phyloP scores from a whole-genome alignment of 2,797 vertebrate genomes.

The Borostomias antarcticus region DNA sequence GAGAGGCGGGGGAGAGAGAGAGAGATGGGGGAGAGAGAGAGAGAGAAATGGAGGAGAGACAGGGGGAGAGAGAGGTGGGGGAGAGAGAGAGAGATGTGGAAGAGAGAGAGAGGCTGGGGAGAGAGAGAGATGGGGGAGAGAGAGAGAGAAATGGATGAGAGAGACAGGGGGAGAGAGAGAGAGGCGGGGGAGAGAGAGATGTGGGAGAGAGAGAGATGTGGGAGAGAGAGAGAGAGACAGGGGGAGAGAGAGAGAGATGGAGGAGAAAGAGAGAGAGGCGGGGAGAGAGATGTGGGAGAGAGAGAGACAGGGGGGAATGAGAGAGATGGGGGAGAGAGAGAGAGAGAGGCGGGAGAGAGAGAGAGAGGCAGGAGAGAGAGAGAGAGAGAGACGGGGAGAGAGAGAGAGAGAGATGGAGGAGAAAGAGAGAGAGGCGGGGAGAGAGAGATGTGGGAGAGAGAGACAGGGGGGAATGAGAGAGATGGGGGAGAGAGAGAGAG shows the following conservation, averaged over 20 bases:
- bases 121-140: too few relatives aligned
- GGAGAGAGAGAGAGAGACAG: too few relatives aligned
- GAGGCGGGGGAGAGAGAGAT: too few relatives aligned
- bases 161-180: too few relatives aligned
- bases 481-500: constrained; percentile 46
- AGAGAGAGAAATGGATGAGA: too few relatives aligned
- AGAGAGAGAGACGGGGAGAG: constrained; percentile 7
- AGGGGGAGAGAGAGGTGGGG: too few relatives aligned
- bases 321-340: constrained; percentile 9
- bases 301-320: background rate
- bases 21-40: too few relatives aligned
- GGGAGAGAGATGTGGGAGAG: background rate
- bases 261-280: background rate
- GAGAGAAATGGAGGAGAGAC: too few relatives aligned
- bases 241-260: background rate
- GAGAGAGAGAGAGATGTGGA: too few relatives aligned
- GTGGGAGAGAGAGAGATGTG: too few relatives aligned
- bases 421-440: constrained; percentile 48
- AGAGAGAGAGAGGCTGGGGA: too few relatives aligned
- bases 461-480: background rate
- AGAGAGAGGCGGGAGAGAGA: constrained; percentile 52
- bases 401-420: constrained; percentile 51
- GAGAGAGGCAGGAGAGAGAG: constrained; percentile 40
- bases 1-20: too few relatives aligned
- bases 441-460: constrained; percentile 49